Evolutionary conservation across 2,797 vertebrate species (phyloP).

Genomic region (Cryptoprocta ferox): DNA sequence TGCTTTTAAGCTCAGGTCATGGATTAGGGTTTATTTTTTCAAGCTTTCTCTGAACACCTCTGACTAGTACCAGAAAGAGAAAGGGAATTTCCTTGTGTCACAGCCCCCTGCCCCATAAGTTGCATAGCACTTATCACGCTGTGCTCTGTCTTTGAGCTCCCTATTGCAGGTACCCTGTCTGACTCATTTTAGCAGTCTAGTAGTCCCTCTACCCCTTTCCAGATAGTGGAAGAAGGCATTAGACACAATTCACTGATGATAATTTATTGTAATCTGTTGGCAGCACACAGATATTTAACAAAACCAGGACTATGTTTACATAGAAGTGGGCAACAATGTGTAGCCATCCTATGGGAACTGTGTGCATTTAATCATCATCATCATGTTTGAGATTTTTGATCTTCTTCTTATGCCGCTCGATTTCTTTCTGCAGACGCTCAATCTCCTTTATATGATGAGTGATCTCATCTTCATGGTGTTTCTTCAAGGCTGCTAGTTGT

Average conservation of each 20-base stretch:
- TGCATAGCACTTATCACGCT: neutral
- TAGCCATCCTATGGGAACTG: neutral
- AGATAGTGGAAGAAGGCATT: conserved; percentile 31
- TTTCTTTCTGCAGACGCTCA: conserved; percentile 93
- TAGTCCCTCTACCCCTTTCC: neutral
- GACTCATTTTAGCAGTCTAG: neutral
- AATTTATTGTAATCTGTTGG: conserved; percentile 73
- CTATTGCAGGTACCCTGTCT: neutral
- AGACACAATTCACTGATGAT: conserved; percentile 34
- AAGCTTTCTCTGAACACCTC: neutral
- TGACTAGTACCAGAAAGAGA: neutral
- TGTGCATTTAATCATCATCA: conserved; percentile 76
- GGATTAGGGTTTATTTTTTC: neutral
- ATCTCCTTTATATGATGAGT: conserved; percentile 93
- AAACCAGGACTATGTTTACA: conserved; percentile 15
- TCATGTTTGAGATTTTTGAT: conserved; percentile 89
- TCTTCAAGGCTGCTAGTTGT: conserved; percentile 89
- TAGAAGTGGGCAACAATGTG: neutral
- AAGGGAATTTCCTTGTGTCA: neutral
- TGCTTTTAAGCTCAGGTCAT: neutral
- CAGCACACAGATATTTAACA: conserved; percentile 59
- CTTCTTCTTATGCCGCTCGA: conserved; percentile 93
- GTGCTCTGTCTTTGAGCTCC: neutral
- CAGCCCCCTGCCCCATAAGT: neutral
- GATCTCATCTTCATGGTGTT: conserved; percentile 95